Evolutionary conservation across 1,140 invertebrate species (phyloP).

Genomic region (Drosophila fuyamai): DNA sequence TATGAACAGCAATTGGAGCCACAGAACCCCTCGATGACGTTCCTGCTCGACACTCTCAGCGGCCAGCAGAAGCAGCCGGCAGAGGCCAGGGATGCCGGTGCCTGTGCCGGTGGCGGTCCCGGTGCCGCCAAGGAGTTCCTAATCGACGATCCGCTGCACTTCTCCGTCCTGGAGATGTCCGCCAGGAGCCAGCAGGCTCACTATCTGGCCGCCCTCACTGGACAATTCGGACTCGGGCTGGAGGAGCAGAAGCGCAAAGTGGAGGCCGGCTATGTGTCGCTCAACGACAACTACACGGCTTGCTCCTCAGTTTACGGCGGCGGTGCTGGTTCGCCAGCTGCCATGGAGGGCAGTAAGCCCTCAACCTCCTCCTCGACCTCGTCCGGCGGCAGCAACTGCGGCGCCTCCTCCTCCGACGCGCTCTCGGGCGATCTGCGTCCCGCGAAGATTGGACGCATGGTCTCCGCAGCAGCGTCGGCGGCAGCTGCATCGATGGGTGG

Average conservation of each 20-base stretch:
- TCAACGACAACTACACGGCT: constrained; percentile 69
- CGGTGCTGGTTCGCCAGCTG: constrained; percentile 15
- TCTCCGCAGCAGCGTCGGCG: constrained; percentile 25
- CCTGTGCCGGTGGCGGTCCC: too few species aligned
- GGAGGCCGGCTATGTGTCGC: constrained; percentile 64
- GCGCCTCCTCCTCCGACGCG: constrained; percentile 3
- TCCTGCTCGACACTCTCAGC: constrained; percentile 26
- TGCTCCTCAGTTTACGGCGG: constrained; percentile 69
- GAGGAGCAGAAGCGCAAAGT: constrained; percentile 59
- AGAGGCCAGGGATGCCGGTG: background rate
- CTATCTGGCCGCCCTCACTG: constrained; percentile 19
- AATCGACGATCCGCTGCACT: constrained; percentile 65
- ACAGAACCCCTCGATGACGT: constrained; percentile 25
- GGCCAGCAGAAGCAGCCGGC: constrained; percentile 10
- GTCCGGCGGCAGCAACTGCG: constrained; percentile 4
- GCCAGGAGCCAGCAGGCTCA: constrained; percentile 40
- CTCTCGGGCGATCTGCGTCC: constrained; percentile 40
- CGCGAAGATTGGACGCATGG: constrained; percentile 58
- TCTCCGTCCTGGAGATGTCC: constrained; percentile 52
- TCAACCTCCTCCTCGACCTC: constrained; percentile 14
- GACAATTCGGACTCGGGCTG: constrained; percentile 2
- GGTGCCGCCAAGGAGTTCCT: constrained; percentile 57
- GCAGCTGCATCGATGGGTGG: constrained; percentile 36
- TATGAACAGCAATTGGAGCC: constrained; percentile 31
- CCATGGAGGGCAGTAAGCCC: constrained; percentile 19